These are phyloP conservation scores for Acanthosepion pharaonis DNA, from an alignment of 2,888 invertebrate genomes.

Conservation along the genomic window DNA sequence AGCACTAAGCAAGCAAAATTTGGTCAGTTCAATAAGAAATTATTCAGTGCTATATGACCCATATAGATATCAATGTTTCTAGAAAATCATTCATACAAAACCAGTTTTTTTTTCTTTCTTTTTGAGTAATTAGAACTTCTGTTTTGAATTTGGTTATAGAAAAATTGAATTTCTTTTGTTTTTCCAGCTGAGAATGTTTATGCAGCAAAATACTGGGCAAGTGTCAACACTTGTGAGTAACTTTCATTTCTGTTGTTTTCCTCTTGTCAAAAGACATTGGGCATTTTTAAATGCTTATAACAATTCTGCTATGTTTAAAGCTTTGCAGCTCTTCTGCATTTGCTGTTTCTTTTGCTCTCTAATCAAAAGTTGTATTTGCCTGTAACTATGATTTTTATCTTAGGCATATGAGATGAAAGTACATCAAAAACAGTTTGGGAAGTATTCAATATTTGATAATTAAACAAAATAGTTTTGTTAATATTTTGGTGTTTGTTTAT, in stretches of 20 bases:
- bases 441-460: neutral
- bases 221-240: conserved; percentile 38
- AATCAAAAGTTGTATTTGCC: neutral
- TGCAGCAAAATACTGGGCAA: conserved; percentile 36
- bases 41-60: too few species aligned
- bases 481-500: too few species aligned
- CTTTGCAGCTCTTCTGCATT: neutral
- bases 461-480: too few species aligned
- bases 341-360: neutral
- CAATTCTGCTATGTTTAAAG: neutral
- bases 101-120: too few species aligned
- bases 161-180: neutral
- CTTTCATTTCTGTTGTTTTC: neutral
- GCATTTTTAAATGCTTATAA: neutral
- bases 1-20: too few species aligned
- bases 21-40: too few species aligned
- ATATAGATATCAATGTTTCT: too few species aligned
- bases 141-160: neutral
- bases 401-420: neutral
- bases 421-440: neutral
- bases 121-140: too few species aligned
- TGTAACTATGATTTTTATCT: neutral
- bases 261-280: neutral
- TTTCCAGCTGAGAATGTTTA: conserved; percentile 44
- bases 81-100: too few species aligned